Conservation (phyloP, 2,797 vertebrate genomes). For the Bryconaethiops microstoma region DNA sequence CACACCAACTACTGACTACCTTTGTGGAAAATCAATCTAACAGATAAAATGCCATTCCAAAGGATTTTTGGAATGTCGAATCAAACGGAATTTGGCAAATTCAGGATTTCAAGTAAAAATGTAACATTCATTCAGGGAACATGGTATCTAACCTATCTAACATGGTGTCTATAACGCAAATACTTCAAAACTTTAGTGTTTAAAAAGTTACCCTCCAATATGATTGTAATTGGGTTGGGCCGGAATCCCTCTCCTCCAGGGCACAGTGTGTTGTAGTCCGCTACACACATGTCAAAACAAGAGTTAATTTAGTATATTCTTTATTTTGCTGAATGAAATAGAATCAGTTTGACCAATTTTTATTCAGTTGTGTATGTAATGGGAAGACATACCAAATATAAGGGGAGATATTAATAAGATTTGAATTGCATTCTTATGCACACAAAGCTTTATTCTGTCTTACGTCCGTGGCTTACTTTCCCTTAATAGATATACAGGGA, state of each 20-base stretch:
- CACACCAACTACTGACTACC: neutral
- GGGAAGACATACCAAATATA: no score
- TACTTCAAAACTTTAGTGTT: neutral
- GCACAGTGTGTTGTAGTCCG: conserved; percentile 84
- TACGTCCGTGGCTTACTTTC: no score
- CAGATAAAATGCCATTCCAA: neutral
- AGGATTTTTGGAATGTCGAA: neutral
- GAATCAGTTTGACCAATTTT: no score
- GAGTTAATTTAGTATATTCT: no score
- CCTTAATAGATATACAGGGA: no score
- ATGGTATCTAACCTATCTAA: neutral
- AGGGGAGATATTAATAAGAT: no score
- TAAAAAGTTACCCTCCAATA: conserved; percentile 80
- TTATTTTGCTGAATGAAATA: no score
- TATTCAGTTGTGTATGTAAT: no score
- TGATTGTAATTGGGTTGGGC: conserved; percentile 84
- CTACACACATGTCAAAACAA: conserved; percentile 63
- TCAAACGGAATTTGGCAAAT: neutral
- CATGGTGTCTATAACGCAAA: neutral
- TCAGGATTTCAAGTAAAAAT: no score
- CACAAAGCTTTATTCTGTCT: no score
- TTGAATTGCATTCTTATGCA: no score
- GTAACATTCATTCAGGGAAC: neutral
- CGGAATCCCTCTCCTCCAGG: conserved; percentile 87
- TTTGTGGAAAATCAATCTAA: neutral